Evolutionary conservation across 2,888 invertebrate species (phyloP).

Genomic region (Chymomyza caudatula): DNA sequence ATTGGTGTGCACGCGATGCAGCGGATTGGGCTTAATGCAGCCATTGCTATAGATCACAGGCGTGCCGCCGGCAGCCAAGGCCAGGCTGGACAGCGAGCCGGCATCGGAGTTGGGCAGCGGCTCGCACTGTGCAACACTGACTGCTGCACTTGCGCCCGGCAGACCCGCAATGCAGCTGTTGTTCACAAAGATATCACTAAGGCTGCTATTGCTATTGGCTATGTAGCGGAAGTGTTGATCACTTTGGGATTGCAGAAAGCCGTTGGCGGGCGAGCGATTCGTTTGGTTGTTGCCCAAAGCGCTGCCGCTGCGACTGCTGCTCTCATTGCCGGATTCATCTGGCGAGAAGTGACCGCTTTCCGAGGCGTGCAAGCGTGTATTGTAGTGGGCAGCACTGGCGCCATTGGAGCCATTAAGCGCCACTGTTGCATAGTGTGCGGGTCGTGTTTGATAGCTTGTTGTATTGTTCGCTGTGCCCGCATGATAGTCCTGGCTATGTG

Average conservation of each 20-base stretch:
- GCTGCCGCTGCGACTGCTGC: slow-evolving; percentile 42
- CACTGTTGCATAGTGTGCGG: slow-evolving; percentile 43
- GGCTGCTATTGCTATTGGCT: slow-evolving; percentile 75
- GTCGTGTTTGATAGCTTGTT: slow-evolving; percentile 48
- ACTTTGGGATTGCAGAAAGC: slow-evolving; percentile 75
- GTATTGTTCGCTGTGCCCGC: slow-evolving; percentile 26
- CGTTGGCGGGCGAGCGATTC: slow-evolving; percentile 5
- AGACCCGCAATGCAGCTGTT: slow-evolving; percentile 69
- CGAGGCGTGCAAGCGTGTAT: slow-evolving; percentile 60
- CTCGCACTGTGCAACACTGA: slow-evolving; percentile 22
- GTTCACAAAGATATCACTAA: slow-evolving; percentile 78
- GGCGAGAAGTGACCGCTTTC: slow-evolving; percentile 70
- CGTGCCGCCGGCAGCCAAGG: slow-evolving; percentile 51
- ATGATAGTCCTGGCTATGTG: not conserved
- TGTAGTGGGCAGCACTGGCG: slow-evolving; percentile 29
- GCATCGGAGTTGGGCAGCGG: slow-evolving; percentile 31
- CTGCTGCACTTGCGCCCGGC: slow-evolving; percentile 31
- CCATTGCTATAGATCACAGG: slow-evolving; percentile 67
- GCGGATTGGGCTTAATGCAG: slow-evolving; percentile 69
- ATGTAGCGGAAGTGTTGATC: slow-evolving; percentile 77
- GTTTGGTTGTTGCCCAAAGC: slow-evolving; percentile 14
- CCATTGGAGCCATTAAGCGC: slow-evolving; percentile 39
- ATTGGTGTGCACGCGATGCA: slow-evolving; percentile 64
- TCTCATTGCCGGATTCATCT: slow-evolving; percentile 45
- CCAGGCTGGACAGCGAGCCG: slow-evolving; percentile 53